phyloP scores from a whole-genome alignment of 2,797 vertebrate species.

The Columba guinea region DNA sequence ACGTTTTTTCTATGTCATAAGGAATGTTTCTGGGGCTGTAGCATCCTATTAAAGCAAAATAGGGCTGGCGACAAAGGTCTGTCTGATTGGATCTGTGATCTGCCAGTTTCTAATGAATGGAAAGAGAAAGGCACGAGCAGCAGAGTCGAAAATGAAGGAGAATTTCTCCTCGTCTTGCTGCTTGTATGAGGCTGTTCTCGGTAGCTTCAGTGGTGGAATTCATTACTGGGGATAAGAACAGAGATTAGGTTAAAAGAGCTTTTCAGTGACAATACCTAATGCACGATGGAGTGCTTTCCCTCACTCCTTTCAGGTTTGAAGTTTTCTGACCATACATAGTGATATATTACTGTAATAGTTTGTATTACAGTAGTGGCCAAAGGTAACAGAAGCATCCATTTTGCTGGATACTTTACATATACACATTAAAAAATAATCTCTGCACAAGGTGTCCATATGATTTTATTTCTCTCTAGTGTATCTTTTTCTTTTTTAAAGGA shows the following conservation, averaged over 20 bases:
- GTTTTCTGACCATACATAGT: not conserved
- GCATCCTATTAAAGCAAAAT: not conserved
- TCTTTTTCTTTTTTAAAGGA: not conserved
- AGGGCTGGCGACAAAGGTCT: not conserved
- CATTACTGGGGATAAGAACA: not conserved
- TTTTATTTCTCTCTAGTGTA: slow-evolving; percentile 7
- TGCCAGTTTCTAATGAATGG: not conserved
- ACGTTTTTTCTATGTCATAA: not conserved
- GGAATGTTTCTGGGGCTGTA: not conserved
- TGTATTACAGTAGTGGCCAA: not conserved
- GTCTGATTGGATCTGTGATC: not conserved
- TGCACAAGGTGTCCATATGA: not conserved
- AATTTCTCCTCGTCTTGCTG: not conserved
- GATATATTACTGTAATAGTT: not conserved
- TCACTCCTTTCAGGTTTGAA: not conserved
- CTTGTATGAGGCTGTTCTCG: not conserved
- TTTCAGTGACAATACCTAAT: not conserved
- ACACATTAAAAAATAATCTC: slow-evolving; percentile 1
- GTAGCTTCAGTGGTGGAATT: not conserved
- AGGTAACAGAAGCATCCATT: slow-evolving; percentile 1
- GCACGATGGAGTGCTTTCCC: not conserved
- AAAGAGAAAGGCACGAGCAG: not conserved
- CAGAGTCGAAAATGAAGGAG: not conserved
- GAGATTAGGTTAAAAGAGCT: not conserved
- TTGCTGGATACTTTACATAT: not conserved